Conservation (phyloP, 2,888 invertebrate species). For the Cheilosia pagana region DNA sequence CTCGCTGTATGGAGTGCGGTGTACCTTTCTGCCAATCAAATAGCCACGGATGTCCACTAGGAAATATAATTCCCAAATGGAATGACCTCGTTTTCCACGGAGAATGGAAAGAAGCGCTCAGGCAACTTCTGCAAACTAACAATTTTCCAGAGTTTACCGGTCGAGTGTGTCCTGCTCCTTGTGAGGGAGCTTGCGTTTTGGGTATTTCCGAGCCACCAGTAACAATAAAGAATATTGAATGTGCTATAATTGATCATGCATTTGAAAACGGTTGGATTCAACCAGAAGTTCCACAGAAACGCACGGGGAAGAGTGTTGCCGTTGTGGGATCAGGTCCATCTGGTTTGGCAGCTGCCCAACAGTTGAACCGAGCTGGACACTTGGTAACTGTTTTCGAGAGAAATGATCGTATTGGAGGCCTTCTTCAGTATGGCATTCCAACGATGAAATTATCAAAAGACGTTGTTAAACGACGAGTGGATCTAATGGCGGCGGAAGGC, state of each 20-base stretch:
- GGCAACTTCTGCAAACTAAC: slow-evolving; percentile 97
- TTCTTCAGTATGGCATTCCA: slow-evolving; percentile 98
- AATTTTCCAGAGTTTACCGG: slow-evolving; percentile 99
- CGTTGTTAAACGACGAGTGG: slow-evolving; percentile 94
- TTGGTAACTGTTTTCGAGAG: slow-evolving; percentile 98
- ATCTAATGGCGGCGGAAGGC: slow-evolving; percentile 94
- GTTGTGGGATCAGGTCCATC: slow-evolving; percentile 98
- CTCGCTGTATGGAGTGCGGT: slow-evolving; percentile 99
- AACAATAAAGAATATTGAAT: slow-evolving; percentile 99
- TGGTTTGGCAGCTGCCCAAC: slow-evolving; percentile 97
- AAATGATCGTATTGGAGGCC: slow-evolving; percentile 97
- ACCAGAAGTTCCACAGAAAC: slow-evolving; percentile 89
- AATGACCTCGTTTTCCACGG: slow-evolving; percentile 97
- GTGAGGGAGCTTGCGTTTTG: slow-evolving; percentile 98
- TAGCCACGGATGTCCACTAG: slow-evolving; percentile 97
- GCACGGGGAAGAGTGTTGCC: slow-evolving; percentile 93
- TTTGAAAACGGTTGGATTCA: slow-evolving; percentile 98
- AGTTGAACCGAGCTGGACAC: slow-evolving; percentile 97
- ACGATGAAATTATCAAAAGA: slow-evolving; percentile 99
- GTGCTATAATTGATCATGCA: slow-evolving; percentile 98
- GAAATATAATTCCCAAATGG: slow-evolving; percentile 99
- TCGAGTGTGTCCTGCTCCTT: slow-evolving; percentile 97
- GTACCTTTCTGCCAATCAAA: slow-evolving; percentile 98
- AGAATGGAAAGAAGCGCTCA: slow-evolving; percentile 97
- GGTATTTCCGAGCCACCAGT: slow-evolving; percentile 98